phyloP scores from a whole-genome alignment of 92 coral and sea anemone species.

The Palythoa grandiflora region DNA sequence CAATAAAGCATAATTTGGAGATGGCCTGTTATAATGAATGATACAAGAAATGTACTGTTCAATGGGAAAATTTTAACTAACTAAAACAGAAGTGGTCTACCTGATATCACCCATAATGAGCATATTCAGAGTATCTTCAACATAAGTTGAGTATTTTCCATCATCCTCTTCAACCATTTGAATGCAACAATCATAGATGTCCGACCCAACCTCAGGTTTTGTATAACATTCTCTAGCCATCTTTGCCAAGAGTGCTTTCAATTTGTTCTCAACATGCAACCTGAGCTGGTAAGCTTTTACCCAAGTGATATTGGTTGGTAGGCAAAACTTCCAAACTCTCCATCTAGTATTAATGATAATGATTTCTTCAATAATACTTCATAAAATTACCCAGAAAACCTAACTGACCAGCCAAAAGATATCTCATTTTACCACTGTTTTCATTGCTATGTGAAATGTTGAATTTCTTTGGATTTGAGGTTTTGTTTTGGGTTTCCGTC shows the following conservation, averaged over 20 bases:
- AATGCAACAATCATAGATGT: slow-evolving; percentile 49
- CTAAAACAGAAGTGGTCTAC: background rate
- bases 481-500: too few species aligned
- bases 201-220: slow-evolving; percentile 67
- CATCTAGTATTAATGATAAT: slow-evolving; percentile 55
- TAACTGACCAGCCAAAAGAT: too few species aligned
- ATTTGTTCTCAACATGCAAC: slow-evolving; percentile 57
- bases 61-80: too few species aligned
- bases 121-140: slow-evolving; percentile 36
- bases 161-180: slow-evolving; percentile 44
- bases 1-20: too few species aligned
- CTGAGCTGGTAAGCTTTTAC: slow-evolving; percentile 64
- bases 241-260: slow-evolving; percentile 49
- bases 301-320: slow-evolving; percentile 66
- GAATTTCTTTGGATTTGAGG: too few species aligned
- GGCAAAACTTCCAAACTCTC: slow-evolving; percentile 65
- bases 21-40: too few species aligned
- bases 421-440: too few species aligned
- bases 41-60: too few species aligned
- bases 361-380: too few species aligned
- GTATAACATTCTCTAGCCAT: slow-evolving; percentile 66
- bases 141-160: slow-evolving; percentile 21
- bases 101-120: slow-evolving; percentile 33
- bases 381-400: too few species aligned
- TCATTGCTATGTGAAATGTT: too few species aligned